These are phyloP conservation scores for Itoplectis maculator DNA, from an alignment of 2,888 invertebrate species.

Conservation along the genomic window DNA sequence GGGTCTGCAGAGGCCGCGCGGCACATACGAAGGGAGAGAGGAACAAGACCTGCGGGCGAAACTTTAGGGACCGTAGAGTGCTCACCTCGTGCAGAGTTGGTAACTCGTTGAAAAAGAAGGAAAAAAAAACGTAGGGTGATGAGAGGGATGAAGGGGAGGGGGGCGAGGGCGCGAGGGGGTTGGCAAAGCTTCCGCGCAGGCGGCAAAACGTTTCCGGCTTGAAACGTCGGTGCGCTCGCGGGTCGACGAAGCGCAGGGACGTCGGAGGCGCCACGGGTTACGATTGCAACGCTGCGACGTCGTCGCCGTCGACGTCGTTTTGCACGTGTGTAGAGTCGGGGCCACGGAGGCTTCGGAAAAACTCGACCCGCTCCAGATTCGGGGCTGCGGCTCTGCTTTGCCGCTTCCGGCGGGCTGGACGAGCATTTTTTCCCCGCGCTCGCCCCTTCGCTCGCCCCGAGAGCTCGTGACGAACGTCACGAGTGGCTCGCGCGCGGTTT, in stretches of 20 bases:
- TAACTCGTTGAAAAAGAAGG: conserved; percentile 9
- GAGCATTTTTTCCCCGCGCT: conserved; percentile 7
- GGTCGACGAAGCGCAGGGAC: not conserved
- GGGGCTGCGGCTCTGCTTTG: conserved; percentile 20
- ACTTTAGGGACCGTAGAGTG: not conserved
- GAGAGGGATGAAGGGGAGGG: too few relatives aligned
- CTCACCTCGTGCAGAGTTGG: not conserved
- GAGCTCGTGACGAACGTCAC: conserved; percentile 46
- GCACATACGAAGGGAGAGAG: not conserved
- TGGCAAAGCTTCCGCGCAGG: conserved; percentile 15
- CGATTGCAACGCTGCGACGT: conserved; percentile 15
- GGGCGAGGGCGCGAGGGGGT: not conserved
- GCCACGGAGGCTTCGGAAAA: conserved; percentile 31
- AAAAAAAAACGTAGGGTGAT: too few relatives aligned
- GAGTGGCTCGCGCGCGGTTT: conserved; percentile 16
- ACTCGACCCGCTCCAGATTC: conserved; percentile 58
- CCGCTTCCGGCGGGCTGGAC: conserved; percentile 2
- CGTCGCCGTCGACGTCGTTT: conserved; percentile 13
- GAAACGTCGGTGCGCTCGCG: conserved; percentile 1
- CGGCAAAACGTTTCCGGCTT: conserved; percentile 43
- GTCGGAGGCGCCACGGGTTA: conserved; percentile 9
- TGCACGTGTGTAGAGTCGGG: too few relatives aligned
- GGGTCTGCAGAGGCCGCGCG: not conserved
- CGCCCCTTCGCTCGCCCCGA: not conserved
- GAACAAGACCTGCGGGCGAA: not conserved